Conservation (phyloP, 2,888 invertebrate species). For the Leistus spinibarbis region DNA sequence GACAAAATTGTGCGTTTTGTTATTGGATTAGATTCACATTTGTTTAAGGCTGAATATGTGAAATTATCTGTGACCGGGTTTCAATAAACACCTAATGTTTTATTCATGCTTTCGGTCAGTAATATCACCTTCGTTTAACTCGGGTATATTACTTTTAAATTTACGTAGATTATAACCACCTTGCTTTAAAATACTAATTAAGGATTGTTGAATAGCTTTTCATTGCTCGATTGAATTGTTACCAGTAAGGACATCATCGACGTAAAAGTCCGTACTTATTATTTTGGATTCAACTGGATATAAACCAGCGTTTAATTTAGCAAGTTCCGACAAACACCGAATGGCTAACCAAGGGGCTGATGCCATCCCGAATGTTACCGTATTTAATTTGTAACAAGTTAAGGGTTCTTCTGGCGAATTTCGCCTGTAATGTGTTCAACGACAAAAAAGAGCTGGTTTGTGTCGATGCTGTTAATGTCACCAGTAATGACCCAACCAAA, state of each 20-base stretch:
- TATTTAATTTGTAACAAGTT: constrained; percentile 23
- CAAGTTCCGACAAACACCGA: constrained; percentile 27
- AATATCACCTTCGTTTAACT: too few relatives aligned
- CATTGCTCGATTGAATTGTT: constrained; percentile 17
- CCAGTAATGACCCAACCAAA: background rate
- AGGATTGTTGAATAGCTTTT: constrained; percentile 3
- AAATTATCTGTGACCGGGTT: too few relatives aligned
- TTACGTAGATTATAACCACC: constrained; percentile 37
- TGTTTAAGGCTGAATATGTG: constrained; percentile 35
- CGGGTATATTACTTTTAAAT: too few relatives aligned
- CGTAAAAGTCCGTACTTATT: constrained; percentile 25
- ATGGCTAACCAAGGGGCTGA: constrained; percentile 20
- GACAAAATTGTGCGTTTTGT: constrained; percentile 41
- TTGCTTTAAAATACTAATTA: constrained; percentile 19
- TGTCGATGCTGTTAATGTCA: background rate
- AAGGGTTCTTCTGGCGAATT: constrained; percentile 10
- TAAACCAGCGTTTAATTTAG: background rate
- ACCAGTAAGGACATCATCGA: constrained; percentile 33
- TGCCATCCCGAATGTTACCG: constrained; percentile 33
- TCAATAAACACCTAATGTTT: too few relatives aligned
- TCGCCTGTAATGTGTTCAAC: too few relatives aligned
- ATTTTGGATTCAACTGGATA: constrained; percentile 6
- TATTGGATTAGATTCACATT: background rate
- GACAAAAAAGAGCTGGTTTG: too few relatives aligned
- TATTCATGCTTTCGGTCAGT: too few relatives aligned